These are phyloP conservation scores for Tympanuchus pallidicinctus DNA, from an alignment of 2,113 vertebrate genomes.

Conservation along the genomic window DNA sequence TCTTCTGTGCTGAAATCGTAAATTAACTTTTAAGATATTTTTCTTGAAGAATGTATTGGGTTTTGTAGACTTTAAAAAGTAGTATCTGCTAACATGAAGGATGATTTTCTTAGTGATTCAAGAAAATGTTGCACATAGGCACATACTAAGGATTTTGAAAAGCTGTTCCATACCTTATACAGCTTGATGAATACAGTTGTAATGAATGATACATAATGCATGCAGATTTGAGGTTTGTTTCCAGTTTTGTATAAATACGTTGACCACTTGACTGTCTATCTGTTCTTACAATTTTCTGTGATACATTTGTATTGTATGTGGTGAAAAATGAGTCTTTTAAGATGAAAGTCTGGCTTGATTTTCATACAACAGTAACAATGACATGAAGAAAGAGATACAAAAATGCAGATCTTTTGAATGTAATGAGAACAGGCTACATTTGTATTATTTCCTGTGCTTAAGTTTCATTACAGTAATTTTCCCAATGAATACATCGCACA, in stretches of 20 bases:
- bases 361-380: slow-evolving; percentile 18
- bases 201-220: not conserved
- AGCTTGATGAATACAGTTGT: not conserved
- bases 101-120: not conserved
- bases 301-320: not conserved
- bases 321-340: slow-evolving; percentile 16
- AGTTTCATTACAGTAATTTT: slow-evolving; percentile 64
- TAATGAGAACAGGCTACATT: slow-evolving; percentile 42
- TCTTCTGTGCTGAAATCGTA: not conserved
- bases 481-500: slow-evolving; percentile 45
- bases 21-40: not conserved
- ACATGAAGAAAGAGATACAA: slow-evolving; percentile 12
- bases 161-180: not conserved
- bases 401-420: slow-evolving; percentile 12
- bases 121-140: not conserved
- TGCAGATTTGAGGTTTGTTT: not conserved
- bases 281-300: not conserved
- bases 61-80: not conserved
- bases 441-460: slow-evolving; percentile 54
- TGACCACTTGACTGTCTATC: not conserved
- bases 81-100: not conserved
- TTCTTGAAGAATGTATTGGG: not conserved
- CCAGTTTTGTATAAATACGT: not conserved
- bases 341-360: slow-evolving; percentile 35
- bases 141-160: not conserved